Evolutionary conservation across 2,888 invertebrate species (phyloP).

Genomic region (Calameuta pallipes): DNA sequence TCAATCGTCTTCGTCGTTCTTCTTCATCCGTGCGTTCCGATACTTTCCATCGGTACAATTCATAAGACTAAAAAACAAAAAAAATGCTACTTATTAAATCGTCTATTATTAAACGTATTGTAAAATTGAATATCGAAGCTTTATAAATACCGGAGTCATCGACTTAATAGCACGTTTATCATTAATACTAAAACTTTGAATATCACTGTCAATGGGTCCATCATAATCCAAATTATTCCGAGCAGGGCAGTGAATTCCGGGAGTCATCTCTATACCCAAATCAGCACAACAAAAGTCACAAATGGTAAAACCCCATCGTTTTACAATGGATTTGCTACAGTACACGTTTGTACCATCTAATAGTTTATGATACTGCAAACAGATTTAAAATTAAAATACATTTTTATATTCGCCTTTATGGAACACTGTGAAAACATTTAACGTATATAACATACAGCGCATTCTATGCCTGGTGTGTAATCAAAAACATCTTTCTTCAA

Average conservation of each 20-base stretch:
- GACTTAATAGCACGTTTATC: too few species aligned
- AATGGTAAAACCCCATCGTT: constrained; percentile 63
- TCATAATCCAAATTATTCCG: too few species aligned
- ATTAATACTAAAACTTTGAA: too few species aligned
- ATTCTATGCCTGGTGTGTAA: constrained; percentile 55
- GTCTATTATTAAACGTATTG: too few species aligned
- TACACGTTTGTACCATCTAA: constrained; percentile 30
- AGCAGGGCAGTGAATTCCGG: constrained; percentile 55
- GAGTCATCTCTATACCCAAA: constrained; percentile 40
- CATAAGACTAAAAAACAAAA: too few species aligned
- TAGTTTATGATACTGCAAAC: constrained; percentile 45
- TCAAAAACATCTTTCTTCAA: constrained; percentile 62
- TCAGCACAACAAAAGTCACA: constrained; percentile 52
- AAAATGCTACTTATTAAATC: too few species aligned
- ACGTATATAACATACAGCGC: constrained; percentile 51
- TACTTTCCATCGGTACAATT: constrained; percentile 31
- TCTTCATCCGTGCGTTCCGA: constrained; percentile 39
- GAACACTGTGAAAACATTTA: too few species aligned
- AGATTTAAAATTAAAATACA: neutral
- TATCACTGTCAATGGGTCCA: too few species aligned
- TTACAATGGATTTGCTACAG: constrained; percentile 56
- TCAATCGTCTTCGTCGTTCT: constrained; percentile 32
- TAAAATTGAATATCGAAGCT: too few species aligned
- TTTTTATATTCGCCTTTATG: too few species aligned
- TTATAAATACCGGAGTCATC: too few species aligned